phyloP scores from a whole-genome alignment of 2,797 vertebrate species.

The Okamejei kenojei region DNA sequence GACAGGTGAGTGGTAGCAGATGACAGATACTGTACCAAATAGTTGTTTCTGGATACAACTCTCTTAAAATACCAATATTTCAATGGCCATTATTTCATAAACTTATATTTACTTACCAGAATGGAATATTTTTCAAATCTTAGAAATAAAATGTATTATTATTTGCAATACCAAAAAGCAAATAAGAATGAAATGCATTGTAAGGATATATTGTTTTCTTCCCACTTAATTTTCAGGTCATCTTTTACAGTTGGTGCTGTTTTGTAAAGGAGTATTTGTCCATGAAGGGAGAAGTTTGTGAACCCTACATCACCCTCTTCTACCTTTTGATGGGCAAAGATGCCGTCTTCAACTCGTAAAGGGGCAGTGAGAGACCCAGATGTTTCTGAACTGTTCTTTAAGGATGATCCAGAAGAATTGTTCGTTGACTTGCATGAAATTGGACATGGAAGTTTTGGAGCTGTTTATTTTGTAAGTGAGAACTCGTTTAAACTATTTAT shows the following conservation, averaged over 20 bases:
- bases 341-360: conserved; percentile 79
- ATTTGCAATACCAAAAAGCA: neutral
- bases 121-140: neutral
- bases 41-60: neutral
- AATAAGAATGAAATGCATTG: neutral
- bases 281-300: conserved; percentile 61
- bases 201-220: neutral
- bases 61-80: neutral
- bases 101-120: neutral
- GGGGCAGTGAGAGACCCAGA: conserved; percentile 82
- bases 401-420: conserved; percentile 94
- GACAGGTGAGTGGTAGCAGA: neutral
- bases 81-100: neutral
- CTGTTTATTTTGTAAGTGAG: conserved; percentile 91
- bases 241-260: conserved; percentile 61
- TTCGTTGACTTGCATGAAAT: conserved; percentile 96
- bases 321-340: conserved; percentile 57
- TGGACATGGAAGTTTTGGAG: conserved; percentile 96
- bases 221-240: conserved; percentile 38
- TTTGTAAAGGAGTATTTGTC: conserved; percentile 61
- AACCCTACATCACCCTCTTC: conserved; percentile 49
- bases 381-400: conserved; percentile 83
- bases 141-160: neutral
- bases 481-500: conserved; percentile 37
- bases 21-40: neutral